A percentile compares a stretch with the other conserved stretches of the same genome.
Evolutionary conservation across 2,113 vertebrate species (phyloP).

Genomic region (Acanthisitta chloris): DNA sequence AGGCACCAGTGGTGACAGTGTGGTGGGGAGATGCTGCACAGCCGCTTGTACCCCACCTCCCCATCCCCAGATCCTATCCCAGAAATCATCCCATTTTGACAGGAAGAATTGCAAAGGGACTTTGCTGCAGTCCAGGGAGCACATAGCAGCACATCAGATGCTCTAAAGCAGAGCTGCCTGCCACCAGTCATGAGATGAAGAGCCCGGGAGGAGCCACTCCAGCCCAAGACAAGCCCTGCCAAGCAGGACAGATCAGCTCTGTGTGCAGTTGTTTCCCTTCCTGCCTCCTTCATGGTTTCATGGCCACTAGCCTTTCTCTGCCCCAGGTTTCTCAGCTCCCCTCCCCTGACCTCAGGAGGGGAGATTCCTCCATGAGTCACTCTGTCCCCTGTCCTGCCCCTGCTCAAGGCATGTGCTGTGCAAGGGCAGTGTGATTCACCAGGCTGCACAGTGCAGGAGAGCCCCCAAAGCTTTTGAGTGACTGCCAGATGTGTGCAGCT

Average conservation of each 20-base stretch:
- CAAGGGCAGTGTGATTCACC: rapidly evolving
- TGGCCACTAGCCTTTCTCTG: background rate
- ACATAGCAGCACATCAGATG: rapidly evolving
- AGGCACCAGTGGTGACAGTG: rapidly evolving
- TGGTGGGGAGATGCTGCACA: background rate
- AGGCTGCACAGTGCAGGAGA: rapidly evolving
- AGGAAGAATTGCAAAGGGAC: background rate
- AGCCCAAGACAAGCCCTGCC: background rate
- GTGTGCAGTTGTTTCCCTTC: background rate
- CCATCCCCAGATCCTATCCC: background rate
- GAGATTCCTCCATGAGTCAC: rapidly evolving
- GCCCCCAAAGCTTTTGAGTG: background rate
- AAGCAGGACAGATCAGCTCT: background rate
- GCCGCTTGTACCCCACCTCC: rapidly evolving
- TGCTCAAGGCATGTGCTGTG: background rate
- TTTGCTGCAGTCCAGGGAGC: background rate
- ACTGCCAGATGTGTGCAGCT: background rate
- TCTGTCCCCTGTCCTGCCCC: background rate
- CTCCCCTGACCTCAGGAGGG: background rate
- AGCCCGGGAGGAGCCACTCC: background rate
- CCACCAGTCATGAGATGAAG: background rate
- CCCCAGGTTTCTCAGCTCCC: background rate
- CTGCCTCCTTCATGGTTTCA: background rate
- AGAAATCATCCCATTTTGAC: background rate
- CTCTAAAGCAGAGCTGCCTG: background rate